Evolutionary conservation across 2,113 vertebrate genomes (phyloP), one percentile per base, ranked within the genome.

Genomic region (Menura novaehollandiae): DNA sequence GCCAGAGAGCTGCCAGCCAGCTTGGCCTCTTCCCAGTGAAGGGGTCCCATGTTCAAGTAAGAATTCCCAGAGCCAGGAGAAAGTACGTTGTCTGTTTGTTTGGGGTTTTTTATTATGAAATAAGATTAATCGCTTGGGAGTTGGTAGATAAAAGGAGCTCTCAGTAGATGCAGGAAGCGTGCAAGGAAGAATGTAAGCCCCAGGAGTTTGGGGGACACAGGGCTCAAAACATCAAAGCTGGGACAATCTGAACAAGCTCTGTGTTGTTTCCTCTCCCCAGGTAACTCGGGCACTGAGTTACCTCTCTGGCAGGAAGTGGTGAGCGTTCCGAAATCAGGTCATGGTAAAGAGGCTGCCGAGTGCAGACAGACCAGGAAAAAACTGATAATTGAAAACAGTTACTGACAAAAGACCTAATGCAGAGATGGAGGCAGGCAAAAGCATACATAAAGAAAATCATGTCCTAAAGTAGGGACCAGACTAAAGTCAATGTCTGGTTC

Each of bases 31-130:
- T 80, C 85, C 92, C 93, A 97, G 7, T 0, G 33, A 80, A 90
- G 76, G 43, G 85, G 63, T 91, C 85, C 35, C 79, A 66, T 35
- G 88, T 55, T 89, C 59, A 35, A 47, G 78, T 27, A 88, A 85
- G 91, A 59, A 85, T 91, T 93, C 90, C 85, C 92, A 86, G 72
- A 90, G 85, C 55, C 72, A 80, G 76, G 44, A 74, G 72, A 74
- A 90, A 96, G 79, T 21, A 84, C 7, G 2, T 28, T 15, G 73
- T 59, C 85, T 77, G 63, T 76, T 55, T 52, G 78, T 52, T 58
- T 83, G 56, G 8, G 17, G 1, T 7, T 64, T 51, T 35, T 28
- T 13, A 32, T 20, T n/a, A 30, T 27, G 44, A 90, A 73, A 69
- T 27, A 7, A 84, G 79, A 94, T 93, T 58, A 71, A 94, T 63